These are phyloP conservation scores for Neocrepidodera transversa DNA, from an alignment of 2,888 invertebrate species.

Conservation along the genomic window DNA sequence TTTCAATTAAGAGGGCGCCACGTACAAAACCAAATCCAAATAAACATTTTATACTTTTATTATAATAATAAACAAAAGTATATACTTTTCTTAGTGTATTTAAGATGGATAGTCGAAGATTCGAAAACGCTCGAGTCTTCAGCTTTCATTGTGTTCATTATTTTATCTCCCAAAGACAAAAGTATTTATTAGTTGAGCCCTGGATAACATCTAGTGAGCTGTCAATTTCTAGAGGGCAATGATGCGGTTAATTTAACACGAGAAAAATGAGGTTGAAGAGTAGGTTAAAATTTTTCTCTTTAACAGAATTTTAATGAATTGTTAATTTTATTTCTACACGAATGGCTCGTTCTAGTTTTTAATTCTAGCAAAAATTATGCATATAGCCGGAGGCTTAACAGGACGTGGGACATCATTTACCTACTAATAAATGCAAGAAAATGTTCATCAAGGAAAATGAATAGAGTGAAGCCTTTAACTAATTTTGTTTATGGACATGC, in stretches of 20 bases:
- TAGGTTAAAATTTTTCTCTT: neutral
- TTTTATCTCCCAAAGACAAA: conserved; percentile 43
- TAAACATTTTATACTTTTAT: neutral
- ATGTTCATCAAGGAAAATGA: neutral
- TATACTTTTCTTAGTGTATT: neutral
- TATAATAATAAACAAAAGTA: no score
- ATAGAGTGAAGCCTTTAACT: neutral
- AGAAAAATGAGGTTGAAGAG: conserved; percentile 34
- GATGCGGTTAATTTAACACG: conserved; percentile 35
- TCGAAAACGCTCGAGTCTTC: conserved; percentile 36
- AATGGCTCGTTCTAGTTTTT: neutral
- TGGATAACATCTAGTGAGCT: conserved; percentile 33
- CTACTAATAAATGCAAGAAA: conserved; percentile 9
- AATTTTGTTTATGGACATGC: neutral
- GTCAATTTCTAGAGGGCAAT: conserved; percentile 36
- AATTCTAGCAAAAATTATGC: conserved; percentile 8
- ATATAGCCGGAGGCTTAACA: neutral
- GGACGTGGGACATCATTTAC: conserved; percentile 10
- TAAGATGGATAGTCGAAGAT: neutral
- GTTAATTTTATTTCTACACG: no score
- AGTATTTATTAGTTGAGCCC: conserved; percentile 37
- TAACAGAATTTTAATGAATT: neutral
- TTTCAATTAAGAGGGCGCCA: no score
- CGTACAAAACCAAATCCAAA: neutral
- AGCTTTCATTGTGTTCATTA: conserved; percentile 41